Conservation (phyloP, 2,113 vertebrate genomes). For the Dromas ardeola region DNA sequence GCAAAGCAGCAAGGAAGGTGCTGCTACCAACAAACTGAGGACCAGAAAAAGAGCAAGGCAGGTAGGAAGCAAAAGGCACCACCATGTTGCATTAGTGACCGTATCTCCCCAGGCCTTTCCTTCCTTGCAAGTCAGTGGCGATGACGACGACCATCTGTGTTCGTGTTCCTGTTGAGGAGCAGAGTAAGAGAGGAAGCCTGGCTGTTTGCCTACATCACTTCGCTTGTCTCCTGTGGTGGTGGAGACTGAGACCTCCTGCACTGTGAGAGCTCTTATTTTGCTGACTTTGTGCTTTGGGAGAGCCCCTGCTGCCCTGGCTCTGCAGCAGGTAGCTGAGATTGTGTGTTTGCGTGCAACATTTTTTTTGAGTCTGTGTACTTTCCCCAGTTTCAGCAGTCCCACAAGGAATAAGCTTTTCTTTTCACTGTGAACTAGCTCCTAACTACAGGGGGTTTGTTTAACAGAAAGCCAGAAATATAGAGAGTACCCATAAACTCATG, state of each 20-base stretch:
- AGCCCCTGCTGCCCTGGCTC: background rate
- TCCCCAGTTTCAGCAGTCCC: background rate
- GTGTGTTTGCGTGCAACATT: background rate
- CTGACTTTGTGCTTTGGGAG: background rate
- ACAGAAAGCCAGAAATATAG: background rate
- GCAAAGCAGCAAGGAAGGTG: background rate
- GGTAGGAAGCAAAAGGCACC: background rate
- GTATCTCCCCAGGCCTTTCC: background rate
- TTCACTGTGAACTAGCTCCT: background rate
- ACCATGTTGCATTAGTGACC: background rate
- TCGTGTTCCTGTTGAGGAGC: rapidly evolving
- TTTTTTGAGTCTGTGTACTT: background rate
- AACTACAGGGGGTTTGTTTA: background rate
- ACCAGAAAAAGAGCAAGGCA: background rate
- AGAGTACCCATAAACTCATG: background rate
- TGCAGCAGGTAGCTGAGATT: background rate
- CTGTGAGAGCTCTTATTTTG: background rate
- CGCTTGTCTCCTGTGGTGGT: background rate
- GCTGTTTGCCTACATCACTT: rapidly evolving
- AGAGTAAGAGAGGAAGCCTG: background rate
- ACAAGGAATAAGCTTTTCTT: background rate
- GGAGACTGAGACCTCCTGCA: background rate
- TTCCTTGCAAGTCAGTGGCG: background rate
- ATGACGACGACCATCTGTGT: rapidly evolving
- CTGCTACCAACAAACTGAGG: background rate